Percentiles rank a stretch among this genome's conserved stretches.
These are phyloP conservation scores for Craseonycteris thonglongyai DNA, from an alignment of 2,113 vertebrate genomes.

Conservation along the genomic window DNA sequence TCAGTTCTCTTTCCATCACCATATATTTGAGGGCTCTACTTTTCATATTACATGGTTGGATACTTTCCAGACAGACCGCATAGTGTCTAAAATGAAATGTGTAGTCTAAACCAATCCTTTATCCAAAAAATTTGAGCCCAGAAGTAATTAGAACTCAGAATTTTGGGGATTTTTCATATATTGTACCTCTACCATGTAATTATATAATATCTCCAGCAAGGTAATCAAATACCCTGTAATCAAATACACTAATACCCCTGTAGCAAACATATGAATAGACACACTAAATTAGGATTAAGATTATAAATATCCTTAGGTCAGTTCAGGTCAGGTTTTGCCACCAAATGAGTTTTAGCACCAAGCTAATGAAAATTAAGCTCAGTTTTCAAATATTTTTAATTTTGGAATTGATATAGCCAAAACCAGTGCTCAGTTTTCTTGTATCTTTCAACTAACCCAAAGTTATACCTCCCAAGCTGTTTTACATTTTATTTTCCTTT, in stretches of 20 bases:
- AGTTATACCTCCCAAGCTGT: neutral
- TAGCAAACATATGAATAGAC: slow-evolving; percentile 5
- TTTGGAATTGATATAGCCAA: neutral
- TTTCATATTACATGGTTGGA: no score
- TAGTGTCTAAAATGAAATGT: neutral
- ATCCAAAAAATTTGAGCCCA: neutral
- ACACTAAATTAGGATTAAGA: neutral
- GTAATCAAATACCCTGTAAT: slow-evolving; percentile 10
- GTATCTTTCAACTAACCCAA: neutral
- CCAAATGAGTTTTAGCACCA: slow-evolving; percentile 13
- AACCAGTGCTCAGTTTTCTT: neutral
- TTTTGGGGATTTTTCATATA: neutral
- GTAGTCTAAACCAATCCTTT: neutral
- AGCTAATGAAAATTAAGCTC: slow-evolving; percentile 15
- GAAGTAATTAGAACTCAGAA: slow-evolving; percentile 1
- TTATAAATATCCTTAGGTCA: slow-evolving; percentile 49
- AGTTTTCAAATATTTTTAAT: neutral
- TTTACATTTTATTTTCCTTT: neutral
- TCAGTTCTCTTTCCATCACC: no score
- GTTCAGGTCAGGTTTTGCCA: slow-evolving; percentile 33
- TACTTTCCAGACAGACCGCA: no score
- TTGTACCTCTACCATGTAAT: neutral
- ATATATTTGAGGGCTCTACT: no score
- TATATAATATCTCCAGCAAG: neutral
- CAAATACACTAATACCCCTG: slow-evolving; percentile 11